A percentile compares a stretch with the other conserved stretches of the same genome.
These are phyloP conservation scores for Bombylius major DNA, from an alignment of 2,888 invertebrate species.

Conservation along the genomic window DNA sequence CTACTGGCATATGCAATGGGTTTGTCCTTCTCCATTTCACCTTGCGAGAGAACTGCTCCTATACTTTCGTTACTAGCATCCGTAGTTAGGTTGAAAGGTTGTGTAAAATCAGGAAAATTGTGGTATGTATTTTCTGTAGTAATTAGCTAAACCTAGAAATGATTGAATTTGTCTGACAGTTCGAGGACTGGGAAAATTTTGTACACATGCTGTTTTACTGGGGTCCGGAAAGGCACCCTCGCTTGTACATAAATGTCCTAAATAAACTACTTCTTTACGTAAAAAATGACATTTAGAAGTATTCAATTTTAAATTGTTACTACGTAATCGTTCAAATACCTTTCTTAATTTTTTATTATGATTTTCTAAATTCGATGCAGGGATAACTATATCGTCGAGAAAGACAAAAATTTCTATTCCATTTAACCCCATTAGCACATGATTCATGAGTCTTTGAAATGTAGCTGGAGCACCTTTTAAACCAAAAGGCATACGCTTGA, in stretches of 20 bases:
- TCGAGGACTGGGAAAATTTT: background rate
- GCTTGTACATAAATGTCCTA: conserved; percentile 21
- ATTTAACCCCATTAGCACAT: conserved; percentile 23
- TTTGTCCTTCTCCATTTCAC: too few relatives aligned
- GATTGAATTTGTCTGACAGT: background rate
- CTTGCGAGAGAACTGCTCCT: conserved; percentile 17
- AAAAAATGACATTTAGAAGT: conserved; percentile 19
- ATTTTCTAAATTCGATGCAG: conserved; percentile 18
- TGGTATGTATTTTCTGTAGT: conserved; percentile 20
- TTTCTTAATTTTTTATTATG: conserved; percentile 14
- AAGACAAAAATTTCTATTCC: conserved; percentile 12
- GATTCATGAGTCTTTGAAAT: conserved; percentile 29
- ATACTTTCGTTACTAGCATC: conserved; percentile 18
- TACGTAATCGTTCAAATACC: conserved; percentile 16
- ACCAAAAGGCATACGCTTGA: conserved; percentile 25
- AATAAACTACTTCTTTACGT: conserved; percentile 12
- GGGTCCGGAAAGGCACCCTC: conserved; percentile 7
- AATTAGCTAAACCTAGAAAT: conserved; percentile 6
- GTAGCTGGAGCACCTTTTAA: conserved; percentile 31
- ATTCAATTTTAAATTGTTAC: conserved; percentile 18
- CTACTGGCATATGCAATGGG: too few relatives aligned
- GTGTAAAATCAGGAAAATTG: background rate
- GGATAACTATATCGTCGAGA: conserved; percentile 6
- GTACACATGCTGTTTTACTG: background rate
- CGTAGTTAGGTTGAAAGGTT: conserved; percentile 18